phyloP scores from a whole-genome alignment of 2,888 invertebrate species.

The Carpatolechia fugitivella region DNA sequence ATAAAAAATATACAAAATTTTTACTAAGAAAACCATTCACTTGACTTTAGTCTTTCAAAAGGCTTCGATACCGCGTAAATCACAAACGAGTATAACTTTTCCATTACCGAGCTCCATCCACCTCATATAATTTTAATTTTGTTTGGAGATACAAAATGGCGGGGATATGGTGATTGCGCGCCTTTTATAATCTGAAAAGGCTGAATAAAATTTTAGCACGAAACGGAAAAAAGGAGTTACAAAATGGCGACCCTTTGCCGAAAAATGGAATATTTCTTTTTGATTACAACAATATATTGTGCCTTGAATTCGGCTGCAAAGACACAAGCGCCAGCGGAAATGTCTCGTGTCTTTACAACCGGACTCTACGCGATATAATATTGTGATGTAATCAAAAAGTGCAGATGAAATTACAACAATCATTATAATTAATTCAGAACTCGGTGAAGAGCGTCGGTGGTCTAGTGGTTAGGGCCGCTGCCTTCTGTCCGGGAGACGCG shows the following conservation, averaged over 20 bases:
- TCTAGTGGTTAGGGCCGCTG: no score
- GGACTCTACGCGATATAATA: no score
- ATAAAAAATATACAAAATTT: no score
- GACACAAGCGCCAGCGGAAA: conserved; percentile 22
- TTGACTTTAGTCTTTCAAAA: no score
- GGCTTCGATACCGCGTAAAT: no score
- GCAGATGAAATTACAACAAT: no score
- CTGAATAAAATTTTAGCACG: conserved; percentile 76
- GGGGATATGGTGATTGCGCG: not conserved
- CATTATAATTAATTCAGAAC: no score
- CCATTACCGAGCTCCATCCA: conserved; percentile 1
- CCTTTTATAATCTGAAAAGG: conserved; percentile 72
- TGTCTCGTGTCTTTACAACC: conserved; percentile 21
- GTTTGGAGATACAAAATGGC: conserved; percentile 36
- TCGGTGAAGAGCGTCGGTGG: no score
- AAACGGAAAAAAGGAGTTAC: conserved; percentile 59
- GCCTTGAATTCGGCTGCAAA: conserved; percentile 43
- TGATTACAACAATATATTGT: conserved; percentile 78
- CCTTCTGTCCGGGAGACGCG: no score
- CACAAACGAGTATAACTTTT: conserved; percentile 7
- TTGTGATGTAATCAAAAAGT: no score
- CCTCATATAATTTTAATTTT: conserved; percentile 12
- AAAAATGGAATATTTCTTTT: conserved; percentile 78
- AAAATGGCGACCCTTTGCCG: conserved; percentile 59
- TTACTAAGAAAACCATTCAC: no score